A percentile compares a stretch with the other conserved stretches of the same genome.
Conservation (phyloP, 2,113 vertebrate species). For the Xenotilapia caudafasciata region DNA sequence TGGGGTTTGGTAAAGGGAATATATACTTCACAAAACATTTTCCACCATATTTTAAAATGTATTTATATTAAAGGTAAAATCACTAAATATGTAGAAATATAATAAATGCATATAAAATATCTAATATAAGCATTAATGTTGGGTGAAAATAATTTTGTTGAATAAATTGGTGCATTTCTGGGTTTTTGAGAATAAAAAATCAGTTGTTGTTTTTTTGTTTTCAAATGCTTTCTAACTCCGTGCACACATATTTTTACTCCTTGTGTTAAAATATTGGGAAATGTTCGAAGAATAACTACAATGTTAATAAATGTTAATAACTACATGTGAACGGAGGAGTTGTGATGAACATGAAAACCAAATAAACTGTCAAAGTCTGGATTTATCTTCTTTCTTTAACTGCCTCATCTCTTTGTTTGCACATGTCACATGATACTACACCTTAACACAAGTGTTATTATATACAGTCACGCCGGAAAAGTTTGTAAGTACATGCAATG, state of each 20-base stretch:
- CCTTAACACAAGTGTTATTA: not conserved
- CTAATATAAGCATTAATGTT: not conserved
- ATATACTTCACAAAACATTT: not conserved
- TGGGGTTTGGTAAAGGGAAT: not conserved
- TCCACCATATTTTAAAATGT: not conserved
- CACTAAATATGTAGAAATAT: not conserved
- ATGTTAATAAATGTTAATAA: not conserved
- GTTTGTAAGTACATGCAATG: not conserved
- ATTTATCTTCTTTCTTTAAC: not conserved
- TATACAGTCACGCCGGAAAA: not conserved
- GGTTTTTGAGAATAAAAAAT: not conserved
- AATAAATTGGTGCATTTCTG: not conserved
- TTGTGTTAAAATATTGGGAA: not conserved
- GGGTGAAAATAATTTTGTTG: not conserved
- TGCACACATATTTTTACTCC: not conserved
- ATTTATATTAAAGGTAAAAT: not conserved
- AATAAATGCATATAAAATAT: not conserved
- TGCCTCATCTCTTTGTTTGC: not conserved
- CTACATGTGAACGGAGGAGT: not conserved
- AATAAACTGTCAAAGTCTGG: not conserved
- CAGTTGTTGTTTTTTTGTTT: accelerated
- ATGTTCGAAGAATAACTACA: not conserved
- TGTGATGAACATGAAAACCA: not conserved
- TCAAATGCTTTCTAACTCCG: not conserved
- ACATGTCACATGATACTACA: not conserved